Percentiles rank a stretch among this genome's conserved stretches.
phyloP scores from a whole-genome alignment of 2,113 vertebrate species.

The Phaethon lepturus region DNA sequence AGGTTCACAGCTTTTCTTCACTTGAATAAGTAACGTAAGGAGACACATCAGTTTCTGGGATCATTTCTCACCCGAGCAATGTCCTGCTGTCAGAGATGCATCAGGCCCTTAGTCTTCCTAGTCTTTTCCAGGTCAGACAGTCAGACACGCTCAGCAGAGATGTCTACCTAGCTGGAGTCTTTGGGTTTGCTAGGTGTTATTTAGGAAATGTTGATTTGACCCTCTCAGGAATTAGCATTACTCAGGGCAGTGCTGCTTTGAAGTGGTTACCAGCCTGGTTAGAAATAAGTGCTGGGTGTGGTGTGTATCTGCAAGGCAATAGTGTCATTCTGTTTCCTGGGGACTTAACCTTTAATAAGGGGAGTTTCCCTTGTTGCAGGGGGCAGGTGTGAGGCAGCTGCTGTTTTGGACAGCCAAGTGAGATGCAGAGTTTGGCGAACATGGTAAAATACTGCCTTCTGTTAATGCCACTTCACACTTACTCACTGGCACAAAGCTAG shows the following conservation, averaged over 20 bases:
- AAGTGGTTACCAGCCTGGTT: constrained; percentile 52
- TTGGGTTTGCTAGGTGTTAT: not conserved
- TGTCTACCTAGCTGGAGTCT: not conserved
- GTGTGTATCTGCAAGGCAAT: not conserved
- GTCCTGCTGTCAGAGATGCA: not conserved
- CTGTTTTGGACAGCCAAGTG: not conserved
- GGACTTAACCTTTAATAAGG: constrained; percentile 21
- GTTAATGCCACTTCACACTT: not conserved
- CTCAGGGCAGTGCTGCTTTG: constrained; percentile 47
- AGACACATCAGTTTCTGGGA: not conserved
- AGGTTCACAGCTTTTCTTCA: not conserved
- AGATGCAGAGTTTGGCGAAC: not conserved
- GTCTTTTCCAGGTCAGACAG: not conserved
- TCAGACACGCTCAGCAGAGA: not conserved
- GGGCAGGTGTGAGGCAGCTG: constrained; percentile 44
- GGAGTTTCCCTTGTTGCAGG: constrained; percentile 32
- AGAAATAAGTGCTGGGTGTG: constrained; percentile 43
- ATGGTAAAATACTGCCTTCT: not conserved
- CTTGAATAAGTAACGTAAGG: not conserved
- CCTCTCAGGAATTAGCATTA: constrained; percentile 26
- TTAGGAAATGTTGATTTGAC: constrained; percentile 50
- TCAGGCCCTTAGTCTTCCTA: not conserved
- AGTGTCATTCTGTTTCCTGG: constrained; percentile 45
- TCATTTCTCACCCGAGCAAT: not conserved
- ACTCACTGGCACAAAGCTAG: not conserved